Evolutionary conservation across 2,113 vertebrate species (phyloP), one percentile per base, ranked within the genome.

Genomic region (Paramisgurnus dabryanus): DNA sequence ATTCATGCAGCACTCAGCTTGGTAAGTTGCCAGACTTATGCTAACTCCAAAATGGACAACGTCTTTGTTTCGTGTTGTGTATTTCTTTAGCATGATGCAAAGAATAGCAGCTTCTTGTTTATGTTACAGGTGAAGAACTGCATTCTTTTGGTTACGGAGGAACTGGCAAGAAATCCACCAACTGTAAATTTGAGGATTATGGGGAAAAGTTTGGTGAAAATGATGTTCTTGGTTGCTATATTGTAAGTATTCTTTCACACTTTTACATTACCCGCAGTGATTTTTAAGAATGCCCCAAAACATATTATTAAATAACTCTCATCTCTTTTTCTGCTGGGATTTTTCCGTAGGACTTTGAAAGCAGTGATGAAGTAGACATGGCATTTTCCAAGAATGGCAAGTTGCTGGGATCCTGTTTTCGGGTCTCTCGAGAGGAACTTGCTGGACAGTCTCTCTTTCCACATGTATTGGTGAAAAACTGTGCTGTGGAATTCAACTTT

Each of bases 401-500:
- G 39, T 92, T 88, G 89, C 81, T 94, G 66, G 95, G 93, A 0
- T 86, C 91, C 12, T 93, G 93, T 0, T 95, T 89, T 84, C 86
- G 86, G 0, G 84, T 93, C 17, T 86, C 87, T 43, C 90, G 88
- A 70, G 92, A 91, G 22, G 76, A 84, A 0, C 72, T 95, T 81
- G 92, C 80, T 0, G 92, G 90, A 0, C 91, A 91, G 5, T 87
- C 94, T 0, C 92, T 95, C 1, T 94, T 93, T 65, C 95, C 95
- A 1, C 94, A 95, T 0, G 91, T 95, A 11, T 87, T 95, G 73
- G 93, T 94, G 47, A 95, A 95, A 83, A 95, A 95, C 77, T 95
- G 94, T 39, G 90, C 92, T 0, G 89, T 95, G 4, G 94, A 95
- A 39, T 95, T 95, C 87, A 95, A 95, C 85, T 95, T 95, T 0